Conservation (phyloP, 2,888 invertebrate genomes). For the Drosophila falleni region DNA sequence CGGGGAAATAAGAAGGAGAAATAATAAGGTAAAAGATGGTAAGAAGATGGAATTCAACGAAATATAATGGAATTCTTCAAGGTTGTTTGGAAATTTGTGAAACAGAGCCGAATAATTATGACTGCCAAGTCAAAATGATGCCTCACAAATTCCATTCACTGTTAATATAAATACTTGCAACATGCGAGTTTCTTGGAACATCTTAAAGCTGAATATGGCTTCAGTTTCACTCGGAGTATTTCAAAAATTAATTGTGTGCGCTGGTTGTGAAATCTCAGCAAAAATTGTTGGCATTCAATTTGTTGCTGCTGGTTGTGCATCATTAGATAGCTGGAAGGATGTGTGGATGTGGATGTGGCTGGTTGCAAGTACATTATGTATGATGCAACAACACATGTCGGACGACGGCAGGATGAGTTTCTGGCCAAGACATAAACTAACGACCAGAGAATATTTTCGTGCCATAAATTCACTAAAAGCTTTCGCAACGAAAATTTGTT, state of each 20-base stretch:
- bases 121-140: slow-evolving; percentile 45
- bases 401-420: slow-evolving; percentile 18
- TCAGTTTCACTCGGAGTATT: slow-evolving; percentile 11
- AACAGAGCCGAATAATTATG: slow-evolving; percentile 68
- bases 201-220: slow-evolving; percentile 1
- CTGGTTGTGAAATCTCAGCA: slow-evolving; percentile 26
- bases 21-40: background rate
- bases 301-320: slow-evolving; percentile 46
- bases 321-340: slow-evolving; percentile 48
- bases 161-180: background rate
- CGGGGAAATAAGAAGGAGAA: slow-evolving; percentile 37
- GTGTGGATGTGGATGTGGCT: slow-evolving; percentile 13
- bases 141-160: slow-evolving; percentile 31
- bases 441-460: slow-evolving; percentile 69
- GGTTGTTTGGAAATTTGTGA: slow-evolving; percentile 50
- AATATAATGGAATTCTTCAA: slow-evolving; percentile 47
- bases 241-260: slow-evolving; percentile 62
- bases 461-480: slow-evolving; percentile 81
- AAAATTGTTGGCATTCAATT: slow-evolving; percentile 56
- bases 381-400: slow-evolving; percentile 49
- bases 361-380: slow-evolving; percentile 63
- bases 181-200: background rate
- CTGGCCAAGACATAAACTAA: slow-evolving; percentile 69
- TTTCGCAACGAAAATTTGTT: slow-evolving; percentile 80
- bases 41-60: slow-evolving; percentile 12